A percentile compares a stretch with the other conserved stretches of the same genome.
Evolutionary conservation across 2,797 vertebrate genomes (phyloP).

Genomic region (Catostomus latipinnis): DNA sequence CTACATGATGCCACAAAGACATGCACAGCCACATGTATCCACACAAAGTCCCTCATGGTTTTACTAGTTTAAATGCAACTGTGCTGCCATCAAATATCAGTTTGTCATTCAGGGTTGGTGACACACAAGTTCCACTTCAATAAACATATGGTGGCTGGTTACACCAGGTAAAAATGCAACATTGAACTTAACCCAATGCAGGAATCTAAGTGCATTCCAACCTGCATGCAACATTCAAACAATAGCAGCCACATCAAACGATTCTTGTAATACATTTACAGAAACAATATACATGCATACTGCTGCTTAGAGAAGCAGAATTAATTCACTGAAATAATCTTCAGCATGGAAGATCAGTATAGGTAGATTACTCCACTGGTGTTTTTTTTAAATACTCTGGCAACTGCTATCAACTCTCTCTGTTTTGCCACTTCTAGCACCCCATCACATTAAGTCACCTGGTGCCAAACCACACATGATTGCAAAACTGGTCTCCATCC

Average conservation of each 20-base stretch:
- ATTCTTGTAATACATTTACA: neutral
- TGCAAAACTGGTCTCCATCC: neutral
- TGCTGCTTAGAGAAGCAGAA: neutral
- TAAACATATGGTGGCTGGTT: neutral
- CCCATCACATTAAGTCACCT: neutral
- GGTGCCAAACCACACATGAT: neutral
- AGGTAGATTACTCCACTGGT: neutral
- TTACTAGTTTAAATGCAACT: neutral
- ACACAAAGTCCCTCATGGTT: neutral
- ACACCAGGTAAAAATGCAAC: neutral
- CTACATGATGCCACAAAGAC: too few species aligned
- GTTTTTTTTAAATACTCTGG: too few species aligned
- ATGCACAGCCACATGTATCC: neutral
- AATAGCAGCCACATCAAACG: neutral
- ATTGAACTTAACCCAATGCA: neutral
- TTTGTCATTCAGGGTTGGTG: neutral
- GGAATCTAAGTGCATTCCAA: neutral
- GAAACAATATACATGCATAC: neutral
- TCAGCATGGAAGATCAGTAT: neutral
- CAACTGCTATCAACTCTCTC: neutral
- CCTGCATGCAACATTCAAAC: neutral
- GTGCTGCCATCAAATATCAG: neutral
- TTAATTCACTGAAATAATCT: slow-evolving; percentile 4
- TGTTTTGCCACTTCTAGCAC: neutral
- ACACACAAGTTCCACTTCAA: neutral